Percentiles rank a stretch among this genome's conserved stretches.
phyloP scores from a whole-genome alignment of 2,797 vertebrate genomes.

The Cynopterus sphinx region DNA sequence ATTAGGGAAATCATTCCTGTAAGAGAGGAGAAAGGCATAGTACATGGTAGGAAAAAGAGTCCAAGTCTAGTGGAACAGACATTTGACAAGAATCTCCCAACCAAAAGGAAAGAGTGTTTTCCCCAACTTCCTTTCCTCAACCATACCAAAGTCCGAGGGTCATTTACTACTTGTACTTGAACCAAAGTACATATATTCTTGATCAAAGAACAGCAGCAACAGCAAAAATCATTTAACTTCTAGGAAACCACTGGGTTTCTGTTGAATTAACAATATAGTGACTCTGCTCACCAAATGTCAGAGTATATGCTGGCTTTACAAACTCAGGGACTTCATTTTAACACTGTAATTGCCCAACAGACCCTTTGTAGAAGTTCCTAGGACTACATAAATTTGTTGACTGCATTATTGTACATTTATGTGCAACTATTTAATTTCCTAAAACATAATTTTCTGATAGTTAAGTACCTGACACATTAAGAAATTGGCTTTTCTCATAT shows the following conservation, averaged over 20 bases:
- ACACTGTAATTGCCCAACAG: background rate
- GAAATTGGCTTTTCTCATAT: background rate
- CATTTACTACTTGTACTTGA: background rate
- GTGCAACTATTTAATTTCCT: background rate
- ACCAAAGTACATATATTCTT: background rate
- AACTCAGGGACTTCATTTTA: constrained; percentile 37
- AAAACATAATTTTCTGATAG: background rate
- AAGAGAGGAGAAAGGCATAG: background rate
- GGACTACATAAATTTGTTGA: background rate
- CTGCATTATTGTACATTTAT: background rate
- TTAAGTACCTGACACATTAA: background rate
- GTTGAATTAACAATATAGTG: background rate
- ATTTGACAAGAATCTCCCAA: background rate
- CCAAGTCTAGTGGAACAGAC: background rate
- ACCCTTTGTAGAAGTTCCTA: constrained; percentile 3
- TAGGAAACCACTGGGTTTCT: background rate
- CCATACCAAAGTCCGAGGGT: background rate
- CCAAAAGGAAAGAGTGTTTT: background rate
- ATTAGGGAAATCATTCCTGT: constrained; percentile 89
- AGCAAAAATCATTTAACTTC: background rate
- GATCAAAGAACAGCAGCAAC: background rate
- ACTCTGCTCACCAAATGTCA: background rate
- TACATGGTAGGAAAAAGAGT: background rate
- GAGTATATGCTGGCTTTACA: background rate
- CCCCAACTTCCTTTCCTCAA: background rate